Percentiles rank a stretch among this genome's conserved stretches.
phyloP scores from a whole-genome alignment of 2,888 invertebrate species.

The Cerastis rubricosa region DNA sequence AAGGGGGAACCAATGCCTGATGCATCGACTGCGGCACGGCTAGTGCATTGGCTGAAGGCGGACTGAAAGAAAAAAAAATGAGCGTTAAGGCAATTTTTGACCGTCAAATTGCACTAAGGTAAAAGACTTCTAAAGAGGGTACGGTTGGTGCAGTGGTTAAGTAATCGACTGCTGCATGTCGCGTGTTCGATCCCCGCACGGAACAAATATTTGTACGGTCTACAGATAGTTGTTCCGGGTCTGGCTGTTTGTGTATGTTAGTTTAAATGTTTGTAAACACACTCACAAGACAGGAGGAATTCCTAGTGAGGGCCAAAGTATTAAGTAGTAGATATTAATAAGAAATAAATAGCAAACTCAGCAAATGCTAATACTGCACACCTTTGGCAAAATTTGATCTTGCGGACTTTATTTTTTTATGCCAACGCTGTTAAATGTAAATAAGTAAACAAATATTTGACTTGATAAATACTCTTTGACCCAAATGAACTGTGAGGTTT shows the following conservation, averaged over 20 bases:
- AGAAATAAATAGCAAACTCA: not conserved
- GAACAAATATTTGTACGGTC: too few relatives aligned
- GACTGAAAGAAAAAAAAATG: constrained; percentile 25
- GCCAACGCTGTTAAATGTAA: not conserved
- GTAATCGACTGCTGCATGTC: too few relatives aligned
- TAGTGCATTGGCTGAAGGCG: constrained; percentile 27
- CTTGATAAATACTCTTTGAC: not conserved
- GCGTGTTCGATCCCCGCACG: too few relatives aligned
- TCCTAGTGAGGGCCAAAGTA: too few relatives aligned
- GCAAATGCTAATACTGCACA: not conserved
- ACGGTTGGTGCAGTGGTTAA: too few relatives aligned
- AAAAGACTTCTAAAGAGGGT: not conserved
- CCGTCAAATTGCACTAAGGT: not conserved
- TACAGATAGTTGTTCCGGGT: too few relatives aligned
- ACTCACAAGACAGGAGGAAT: too few relatives aligned
- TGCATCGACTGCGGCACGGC: constrained; percentile 10
- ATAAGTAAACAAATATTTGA: not conserved
- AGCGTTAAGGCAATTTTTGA: not conserved
- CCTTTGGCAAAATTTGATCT: too few relatives aligned
- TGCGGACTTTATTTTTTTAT: not conserved
- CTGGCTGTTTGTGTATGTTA: too few relatives aligned
- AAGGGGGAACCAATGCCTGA: constrained; percentile 30
- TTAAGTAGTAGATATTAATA: not conserved
- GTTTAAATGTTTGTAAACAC: too few relatives aligned
- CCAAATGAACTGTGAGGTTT: not conserved